Evolutionary conservation across 92 coral and sea anemone genomes (phyloP).

Genomic region (Heteractis magnifica): DNA sequence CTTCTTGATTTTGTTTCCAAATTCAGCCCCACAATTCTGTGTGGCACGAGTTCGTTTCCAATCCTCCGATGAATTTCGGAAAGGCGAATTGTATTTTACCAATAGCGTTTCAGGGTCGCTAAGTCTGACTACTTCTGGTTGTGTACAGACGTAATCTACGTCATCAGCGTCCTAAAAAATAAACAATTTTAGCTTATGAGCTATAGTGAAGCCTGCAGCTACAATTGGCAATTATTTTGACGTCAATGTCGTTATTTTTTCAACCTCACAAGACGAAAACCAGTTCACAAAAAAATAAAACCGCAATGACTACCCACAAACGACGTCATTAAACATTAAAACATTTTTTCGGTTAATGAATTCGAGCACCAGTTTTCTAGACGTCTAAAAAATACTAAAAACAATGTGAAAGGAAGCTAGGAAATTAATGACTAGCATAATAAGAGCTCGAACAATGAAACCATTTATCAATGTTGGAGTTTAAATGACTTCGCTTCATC

Average conservation of each 20-base stretch:
- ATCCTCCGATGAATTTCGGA: too few relatives aligned
- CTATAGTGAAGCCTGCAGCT: neutral
- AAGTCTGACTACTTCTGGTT: slow-evolving; percentile 88
- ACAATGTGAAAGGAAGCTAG: neutral
- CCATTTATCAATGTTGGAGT: neutral
- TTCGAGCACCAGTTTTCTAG: neutral
- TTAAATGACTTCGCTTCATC: neutral
- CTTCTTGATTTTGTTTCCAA: too few relatives aligned
- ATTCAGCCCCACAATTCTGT: too few relatives aligned
- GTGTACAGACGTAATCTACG: slow-evolving; percentile 74
- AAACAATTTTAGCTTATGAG: neutral
- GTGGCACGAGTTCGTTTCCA: too few relatives aligned
- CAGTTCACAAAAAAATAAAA: neutral
- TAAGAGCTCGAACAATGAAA: neutral
- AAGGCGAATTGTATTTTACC: slow-evolving; percentile 42
- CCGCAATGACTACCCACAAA: neutral
- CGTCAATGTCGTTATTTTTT: neutral
- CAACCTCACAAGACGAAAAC: neutral
- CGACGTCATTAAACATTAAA: neutral
- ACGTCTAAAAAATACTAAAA: too few relatives aligned
- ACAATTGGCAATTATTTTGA: neutral
- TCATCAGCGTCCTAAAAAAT: slow-evolving; percentile 84
- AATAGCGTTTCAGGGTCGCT: slow-evolving; percentile 91
- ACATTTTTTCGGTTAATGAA: neutral
- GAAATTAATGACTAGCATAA: neutral